phyloP scores from a whole-genome alignment of 2,113 vertebrate species.

The Aptenodytes patagonicus region DNA sequence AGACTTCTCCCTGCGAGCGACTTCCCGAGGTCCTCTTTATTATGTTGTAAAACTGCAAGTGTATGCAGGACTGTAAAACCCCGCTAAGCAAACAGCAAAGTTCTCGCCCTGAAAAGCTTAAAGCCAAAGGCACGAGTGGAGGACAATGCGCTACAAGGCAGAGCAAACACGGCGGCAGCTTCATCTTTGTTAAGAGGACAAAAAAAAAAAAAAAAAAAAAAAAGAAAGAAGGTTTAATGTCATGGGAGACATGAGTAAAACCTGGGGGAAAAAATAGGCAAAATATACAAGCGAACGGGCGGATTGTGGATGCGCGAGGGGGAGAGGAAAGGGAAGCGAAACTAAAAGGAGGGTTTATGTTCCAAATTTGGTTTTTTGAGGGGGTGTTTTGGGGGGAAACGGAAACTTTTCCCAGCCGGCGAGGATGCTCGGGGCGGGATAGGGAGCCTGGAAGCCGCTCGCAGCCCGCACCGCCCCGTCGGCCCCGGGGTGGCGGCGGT shows the following conservation, averaged over 20 bases:
- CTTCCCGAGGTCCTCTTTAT: background rate
- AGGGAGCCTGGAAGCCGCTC: too few species aligned
- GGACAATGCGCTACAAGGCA: background rate
- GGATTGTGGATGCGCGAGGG: background rate
- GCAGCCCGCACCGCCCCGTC: too few species aligned
- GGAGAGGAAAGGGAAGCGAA: background rate
- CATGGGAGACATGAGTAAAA: too few species aligned
- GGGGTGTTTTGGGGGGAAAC: too few species aligned
- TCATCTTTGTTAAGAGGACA: background rate
- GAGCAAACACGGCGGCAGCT: background rate
- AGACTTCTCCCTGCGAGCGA: background rate
- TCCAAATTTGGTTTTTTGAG: background rate
- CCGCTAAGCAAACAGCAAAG: background rate
- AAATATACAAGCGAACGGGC: background rate
- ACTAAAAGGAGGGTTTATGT: background rate
- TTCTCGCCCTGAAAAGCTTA: background rate
- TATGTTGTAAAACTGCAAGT: background rate
- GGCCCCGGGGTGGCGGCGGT: too few species aligned
- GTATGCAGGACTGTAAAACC: background rate
- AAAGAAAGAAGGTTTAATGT: background rate
- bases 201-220: background rate
- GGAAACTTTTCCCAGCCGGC: background rate
- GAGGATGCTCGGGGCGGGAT: too few species aligned
- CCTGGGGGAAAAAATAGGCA: too few species aligned
- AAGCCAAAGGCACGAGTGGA: background rate